Base-by-base conservation (phyloP, 1,140 invertebrate genomes). In the Monomorium pharaonis region DNA sequence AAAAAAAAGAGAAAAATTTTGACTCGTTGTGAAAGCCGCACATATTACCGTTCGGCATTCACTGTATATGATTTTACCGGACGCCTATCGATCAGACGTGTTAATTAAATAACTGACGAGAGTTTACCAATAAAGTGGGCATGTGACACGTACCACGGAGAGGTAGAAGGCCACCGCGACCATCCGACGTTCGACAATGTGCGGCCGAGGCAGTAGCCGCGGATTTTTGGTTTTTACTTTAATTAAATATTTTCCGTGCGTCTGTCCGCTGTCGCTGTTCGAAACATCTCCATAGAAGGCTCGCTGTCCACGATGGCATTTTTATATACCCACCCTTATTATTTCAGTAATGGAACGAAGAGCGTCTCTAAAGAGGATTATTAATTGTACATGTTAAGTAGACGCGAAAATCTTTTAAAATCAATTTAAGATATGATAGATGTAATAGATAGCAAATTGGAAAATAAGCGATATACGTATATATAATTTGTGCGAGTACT, bases 141-240 rank as follows among this genome's bases (percentile, higher is more conserved):
- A 65, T 87, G 76, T 86, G 89, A 89, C 89, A 90, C 86, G 75
- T 37, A 77, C 56, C 21, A 65, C 81, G 56, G n/a, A 51, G 80
- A 60, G 63, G 65, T 88, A 78, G 83, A 84, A 80, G 65, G 86
- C 72, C 86, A 78, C 86, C 72, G 27, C 75, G 81, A 49, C 76
- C 67, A 77, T 81, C 76, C 85, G 51, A 75, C 76, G 89, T 88
- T 87, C 85, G 74, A 75, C 84, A 89, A 89, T 85, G 88, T 85
- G 90, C 63, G 89, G 89, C 89, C 77, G 84, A 58, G 77, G 86
- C 58, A 69, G 77, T 49, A 84, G 83, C 90, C 90, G 67, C 85
- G 84, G 51, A 91, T 91, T 92, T 91, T 91, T 90, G 91, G 86
- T 92, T 90, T 91, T 92, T 87, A 88, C 91, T 88, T 92, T 92